Evolutionary conservation across 2,888 invertebrate genomes (phyloP).

Genomic region (Tachina grossa): DNA sequence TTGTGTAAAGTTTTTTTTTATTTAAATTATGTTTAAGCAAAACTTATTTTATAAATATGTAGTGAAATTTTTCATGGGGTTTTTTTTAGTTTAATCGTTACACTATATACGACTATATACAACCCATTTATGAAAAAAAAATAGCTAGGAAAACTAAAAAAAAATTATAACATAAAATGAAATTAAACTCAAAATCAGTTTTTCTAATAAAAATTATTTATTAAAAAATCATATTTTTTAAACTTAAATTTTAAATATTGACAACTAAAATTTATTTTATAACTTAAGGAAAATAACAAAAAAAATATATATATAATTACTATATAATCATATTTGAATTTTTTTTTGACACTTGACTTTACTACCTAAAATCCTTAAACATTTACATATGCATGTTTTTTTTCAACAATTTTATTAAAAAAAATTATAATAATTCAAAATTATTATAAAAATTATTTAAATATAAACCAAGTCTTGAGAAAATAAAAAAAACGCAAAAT

Average conservation of each 20-base stretch:
- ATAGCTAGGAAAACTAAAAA: not conserved
- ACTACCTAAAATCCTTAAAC: conserved; percentile 45
- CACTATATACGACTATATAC: not conserved
- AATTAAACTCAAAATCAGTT: conserved; percentile 43
- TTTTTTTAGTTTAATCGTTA: not conserved
- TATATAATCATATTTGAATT: not conserved
- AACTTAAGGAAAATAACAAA: conserved; percentile 74
- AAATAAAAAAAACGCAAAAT: conserved; percentile 50
- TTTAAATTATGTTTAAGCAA: no score
- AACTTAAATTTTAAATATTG: conserved; percentile 66
- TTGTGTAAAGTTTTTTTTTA: no score
- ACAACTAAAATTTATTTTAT: conserved; percentile 73
- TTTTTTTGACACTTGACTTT: conserved; percentile 55
- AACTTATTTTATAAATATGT: no score
- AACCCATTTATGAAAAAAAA: not conserved
- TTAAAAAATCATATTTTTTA: conserved; percentile 67
- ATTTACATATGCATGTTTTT: conserved; percentile 25
- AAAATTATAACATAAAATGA: conserved; percentile 9
- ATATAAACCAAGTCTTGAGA: conserved; percentile 66
- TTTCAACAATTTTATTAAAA: conserved; percentile 34
- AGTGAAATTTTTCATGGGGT: not conserved
- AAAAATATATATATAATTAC: not conserved
- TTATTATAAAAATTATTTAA: conserved; percentile 59
- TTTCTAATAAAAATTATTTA: conserved; percentile 65
- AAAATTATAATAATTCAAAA: conserved; percentile 70